Base-by-base conservation (phyloP, 2,113 vertebrate genomes). In the Hippopotamus amphibius region DNA sequence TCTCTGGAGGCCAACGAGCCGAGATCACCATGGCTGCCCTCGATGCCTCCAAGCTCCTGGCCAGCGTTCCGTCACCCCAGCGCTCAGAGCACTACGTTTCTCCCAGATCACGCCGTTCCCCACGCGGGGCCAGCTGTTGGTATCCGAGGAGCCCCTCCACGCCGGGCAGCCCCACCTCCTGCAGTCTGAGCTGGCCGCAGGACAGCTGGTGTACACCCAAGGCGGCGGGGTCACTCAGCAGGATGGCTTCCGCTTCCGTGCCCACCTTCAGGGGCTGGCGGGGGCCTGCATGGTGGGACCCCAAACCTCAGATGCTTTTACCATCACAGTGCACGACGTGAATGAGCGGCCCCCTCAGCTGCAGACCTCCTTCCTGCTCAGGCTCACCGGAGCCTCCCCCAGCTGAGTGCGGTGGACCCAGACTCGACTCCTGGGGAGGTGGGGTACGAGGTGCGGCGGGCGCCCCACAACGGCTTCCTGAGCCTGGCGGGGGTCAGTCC, bases 1-100 rank as follows among this genome's bases (percentile, higher is more conserved):
- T 99, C 17, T 88, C 98, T 0, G 98, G 99, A 96, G 99, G 99
- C 77, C 99, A 99, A 94, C 98, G 57, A 59, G 99, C 99, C 55
- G 91, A 98, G 93, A 99, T 99, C 14, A 94, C 99, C 5, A 86
- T 96, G 12, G 98, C 98, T 0, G 81, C 98, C 46, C 98, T 99
- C 14, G 99, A 99, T 3, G 99, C 99, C 10, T 99, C 99, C 90
- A 99, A 99, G 96, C 98, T 99, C 55, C 98, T 99, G 93, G 98
- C 99, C 80, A 99, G 98, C 74, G 61, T 99, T 1, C 97, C 98
- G 0, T 96, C 96, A 19, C 69, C 98, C 0, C 97, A 98, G 63
- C 98, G 93, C 41, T 53, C 26, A 0, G 57, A 97, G 5, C 96
- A 98, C 0, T 99, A 99, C 0, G 98, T 99, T 81, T 99, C 21